Evolutionary conservation across 1,140 invertebrate species (phyloP), one percentile per base, ranked within the genome.

Genomic region (Drosophila lini): DNA sequence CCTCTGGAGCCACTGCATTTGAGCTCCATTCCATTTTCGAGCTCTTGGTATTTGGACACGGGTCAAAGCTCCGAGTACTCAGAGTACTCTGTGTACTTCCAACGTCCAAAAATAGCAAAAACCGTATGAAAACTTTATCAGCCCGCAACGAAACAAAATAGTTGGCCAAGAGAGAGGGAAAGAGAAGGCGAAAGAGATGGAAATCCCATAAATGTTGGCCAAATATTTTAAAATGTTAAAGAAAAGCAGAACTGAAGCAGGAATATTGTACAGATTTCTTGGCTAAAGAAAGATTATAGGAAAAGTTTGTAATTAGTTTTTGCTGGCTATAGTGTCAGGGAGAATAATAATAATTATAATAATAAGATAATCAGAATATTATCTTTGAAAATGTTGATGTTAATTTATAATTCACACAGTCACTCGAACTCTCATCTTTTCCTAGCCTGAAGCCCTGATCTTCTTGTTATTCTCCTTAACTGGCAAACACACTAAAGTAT

Each of bases 111-210:
- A 71, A 48, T 71, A 40, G 68, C 50, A 71, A 58, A 47, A 71
- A 32, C 36, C 60, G 60, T 65, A 65, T 68, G 65, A 69, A 69
- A 69, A 69, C 36, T 69, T 69, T 73, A 71, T 59, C 53, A 71
- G 44, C 19, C 44, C 38, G 52, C 11, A 67, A 71, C 41, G 52
- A 58, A 67, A 71, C 41, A 22, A 58, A 71, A 71, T 71, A 71
- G 68, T 71, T 71, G 36, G 31, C 16, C 28, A 50, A 48, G 47
- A 31, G 15, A 15, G 19, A 16, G 1, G 10, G 15, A 22, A 9
- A 5, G 10, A 38, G 15, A 28, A 22, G 15, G 19, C 32, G 6
- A 13, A 2, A 11, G 34, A n/a, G 5, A 50, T 50, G 28, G 53
- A 73, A 73, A 59, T 42, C 69, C 36, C 53, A 71, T 59, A 73